Conservation (phyloP, 2,797 vertebrate species). For the Anguilla marmorata region DNA sequence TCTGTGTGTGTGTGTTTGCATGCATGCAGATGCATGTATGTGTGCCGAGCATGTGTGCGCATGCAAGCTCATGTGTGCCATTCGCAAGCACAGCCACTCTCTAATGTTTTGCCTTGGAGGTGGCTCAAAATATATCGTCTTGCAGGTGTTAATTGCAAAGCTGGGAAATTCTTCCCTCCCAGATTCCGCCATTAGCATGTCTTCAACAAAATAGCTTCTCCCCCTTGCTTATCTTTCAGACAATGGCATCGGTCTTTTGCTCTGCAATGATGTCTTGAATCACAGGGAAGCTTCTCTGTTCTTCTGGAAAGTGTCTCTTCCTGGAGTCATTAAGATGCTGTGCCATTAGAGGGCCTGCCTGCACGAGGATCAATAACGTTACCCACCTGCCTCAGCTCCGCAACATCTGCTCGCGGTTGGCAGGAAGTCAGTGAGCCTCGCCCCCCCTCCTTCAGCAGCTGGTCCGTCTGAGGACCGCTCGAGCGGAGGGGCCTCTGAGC, state of each 20-base stretch:
- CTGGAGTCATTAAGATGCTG: background rate
- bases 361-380: background rate
- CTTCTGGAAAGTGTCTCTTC: background rate
- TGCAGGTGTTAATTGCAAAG: conserved; percentile 5
- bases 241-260: background rate
- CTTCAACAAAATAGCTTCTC: conserved; percentile 14
- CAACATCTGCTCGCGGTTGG: background rate
- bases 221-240: background rate
- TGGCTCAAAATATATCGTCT: background rate
- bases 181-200: background rate
- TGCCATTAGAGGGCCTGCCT: background rate
- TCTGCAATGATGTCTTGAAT: background rate
- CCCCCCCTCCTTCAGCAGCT: background rate
- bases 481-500: background rate
- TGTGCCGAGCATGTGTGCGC: background rate
- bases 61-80: conserved; percentile 15
- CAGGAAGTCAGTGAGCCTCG: background rate
- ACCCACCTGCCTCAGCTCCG: conserved; percentile 17
- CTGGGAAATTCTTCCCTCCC: background rate
- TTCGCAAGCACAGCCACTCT: conserved; percentile 12
- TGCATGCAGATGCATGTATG: conserved; percentile 39
- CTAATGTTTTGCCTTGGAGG: background rate
- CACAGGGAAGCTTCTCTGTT: background rate
- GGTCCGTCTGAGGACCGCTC: background rate
- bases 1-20: conserved; percentile 27